phyloP scores from a whole-genome alignment of 2,888 invertebrate genomes.

The Drosophila sordidapex region DNA sequence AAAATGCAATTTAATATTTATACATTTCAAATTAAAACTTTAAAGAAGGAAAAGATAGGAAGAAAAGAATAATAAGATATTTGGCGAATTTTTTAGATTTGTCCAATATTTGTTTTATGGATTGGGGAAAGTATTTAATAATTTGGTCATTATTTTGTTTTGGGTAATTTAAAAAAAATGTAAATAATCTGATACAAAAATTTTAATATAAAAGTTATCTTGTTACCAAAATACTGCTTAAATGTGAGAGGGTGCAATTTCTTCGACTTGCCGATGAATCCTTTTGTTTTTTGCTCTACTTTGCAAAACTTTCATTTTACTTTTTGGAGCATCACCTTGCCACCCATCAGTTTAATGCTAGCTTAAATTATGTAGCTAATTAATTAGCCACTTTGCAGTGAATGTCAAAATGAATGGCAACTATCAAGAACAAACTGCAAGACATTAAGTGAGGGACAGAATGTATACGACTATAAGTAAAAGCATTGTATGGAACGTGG shows the following conservation, averaged over 20 bases:
- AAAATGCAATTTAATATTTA: not conserved
- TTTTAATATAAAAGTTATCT: not conserved
- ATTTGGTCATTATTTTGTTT: not conserved
- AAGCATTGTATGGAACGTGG: not conserved
- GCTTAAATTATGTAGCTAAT: conserved; percentile 69
- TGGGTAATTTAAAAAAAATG: not conserved
- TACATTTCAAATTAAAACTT: not conserved
- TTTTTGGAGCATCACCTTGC: conserved; percentile 20
- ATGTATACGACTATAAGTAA: conserved; percentile 1
- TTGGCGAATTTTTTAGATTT: not conserved
- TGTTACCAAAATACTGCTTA: not conserved
- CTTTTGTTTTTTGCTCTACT: not conserved
- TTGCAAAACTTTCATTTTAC: conserved; percentile 11
- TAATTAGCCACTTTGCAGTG: conserved; percentile 66
- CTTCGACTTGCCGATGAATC: not conserved
- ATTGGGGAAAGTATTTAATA: not conserved
- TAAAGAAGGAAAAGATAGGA: not conserved
- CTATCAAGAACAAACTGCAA: conserved; percentile 44
- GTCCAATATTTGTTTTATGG: not conserved
- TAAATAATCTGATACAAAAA: not conserved
- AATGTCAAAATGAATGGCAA: conserved; percentile 58
- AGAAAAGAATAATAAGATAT: not conserved
- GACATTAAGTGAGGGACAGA: conserved; percentile 1
- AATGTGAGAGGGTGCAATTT: not conserved
- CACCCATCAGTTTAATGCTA: conserved; percentile 18